Conservation (phyloP, 2,113 vertebrate species). For the Ophiodon elongatus region DNA sequence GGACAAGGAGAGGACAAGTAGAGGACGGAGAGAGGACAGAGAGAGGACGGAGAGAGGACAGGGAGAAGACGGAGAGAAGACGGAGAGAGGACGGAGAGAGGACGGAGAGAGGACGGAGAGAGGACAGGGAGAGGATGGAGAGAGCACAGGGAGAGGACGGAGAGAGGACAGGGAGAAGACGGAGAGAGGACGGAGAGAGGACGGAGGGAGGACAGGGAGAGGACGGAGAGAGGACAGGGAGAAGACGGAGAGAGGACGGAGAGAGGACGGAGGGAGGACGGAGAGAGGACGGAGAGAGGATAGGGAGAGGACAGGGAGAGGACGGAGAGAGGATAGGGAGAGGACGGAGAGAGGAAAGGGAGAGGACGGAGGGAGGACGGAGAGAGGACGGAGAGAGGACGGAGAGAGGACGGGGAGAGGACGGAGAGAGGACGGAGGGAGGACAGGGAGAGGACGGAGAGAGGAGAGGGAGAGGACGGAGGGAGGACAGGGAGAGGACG, state of each 20-base stretch:
- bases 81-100: constrained; percentile 26
- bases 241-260: too few relatives aligned
- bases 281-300: constrained; percentile 22
- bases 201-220: background rate
- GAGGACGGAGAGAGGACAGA: background rate
- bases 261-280: background rate
- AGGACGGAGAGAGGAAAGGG: too few relatives aligned
- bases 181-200: constrained; percentile 27
- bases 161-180: background rate
- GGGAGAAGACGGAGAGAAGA: background rate
- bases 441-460: constrained; percentile 53
- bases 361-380: background rate
- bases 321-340: constrained; percentile 63
- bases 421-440: background rate
- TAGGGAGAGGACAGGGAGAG: constrained; percentile 14
- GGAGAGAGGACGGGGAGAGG: constrained; percentile 27
- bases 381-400: constrained; percentile 20
- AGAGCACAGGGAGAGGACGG: too few relatives aligned
- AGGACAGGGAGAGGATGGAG: constrained; percentile 52
- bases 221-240: constrained; percentile 43
- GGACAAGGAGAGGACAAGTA: constrained; percentile 49
- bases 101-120: background rate
- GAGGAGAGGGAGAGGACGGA: too few relatives aligned
- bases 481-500: background rate
- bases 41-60: constrained; percentile 34